Evolutionary conservation across 2,113 vertebrate species (phyloP).

Genomic region (Zapornia atra): DNA sequence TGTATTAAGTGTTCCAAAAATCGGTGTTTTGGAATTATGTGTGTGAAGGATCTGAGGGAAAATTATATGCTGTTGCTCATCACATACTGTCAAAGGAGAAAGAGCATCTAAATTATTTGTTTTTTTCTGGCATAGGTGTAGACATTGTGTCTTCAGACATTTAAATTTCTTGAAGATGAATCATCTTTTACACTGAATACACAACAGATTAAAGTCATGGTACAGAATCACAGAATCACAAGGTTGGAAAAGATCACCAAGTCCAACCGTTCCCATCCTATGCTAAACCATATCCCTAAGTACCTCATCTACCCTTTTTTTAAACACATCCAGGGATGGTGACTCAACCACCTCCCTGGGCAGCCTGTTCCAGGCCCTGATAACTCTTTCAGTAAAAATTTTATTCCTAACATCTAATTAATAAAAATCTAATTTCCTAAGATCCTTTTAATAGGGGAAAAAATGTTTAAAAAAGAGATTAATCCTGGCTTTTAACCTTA

Average conservation of each 20-base stretch:
- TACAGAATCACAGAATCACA: too few species aligned
- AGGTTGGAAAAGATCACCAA: too few species aligned
- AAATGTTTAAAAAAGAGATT: neutral
- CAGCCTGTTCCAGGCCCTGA: too few species aligned
- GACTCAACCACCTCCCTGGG: too few species aligned
- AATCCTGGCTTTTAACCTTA: neutral
- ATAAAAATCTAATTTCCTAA: too few species aligned
- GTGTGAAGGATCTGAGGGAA: neutral
- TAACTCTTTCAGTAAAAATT: too few species aligned
- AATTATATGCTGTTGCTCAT: neutral
- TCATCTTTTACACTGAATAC: neutral
- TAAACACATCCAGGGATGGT: too few species aligned
- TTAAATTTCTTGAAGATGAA: neutral
- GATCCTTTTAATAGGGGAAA: neutral
- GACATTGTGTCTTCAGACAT: neutral
- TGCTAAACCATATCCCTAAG: too few species aligned
- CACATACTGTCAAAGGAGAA: neutral
- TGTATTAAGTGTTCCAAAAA: neutral
- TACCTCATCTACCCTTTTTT: too few species aligned
- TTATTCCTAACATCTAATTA: too few species aligned
- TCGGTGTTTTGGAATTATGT: neutral
- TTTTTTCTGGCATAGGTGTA: neutral
- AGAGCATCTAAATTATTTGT: neutral
- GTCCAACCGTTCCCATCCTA: too few species aligned
- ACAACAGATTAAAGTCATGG: neutral